Evolutionary conservation across 2,113 vertebrate genomes (phyloP).

Genomic region (pig (Sus scrofa)): T2T-Sscrofa CM000812.6:173879001-173879500

Average conservation of each 20-base stretch:
- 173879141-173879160: not conserved
- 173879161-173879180: constrained; percentile 35
- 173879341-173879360: not conserved
- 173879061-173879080: not conserved
- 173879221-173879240: not conserved
- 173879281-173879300: not conserved
- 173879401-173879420: constrained; percentile 30
- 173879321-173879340: not conserved
- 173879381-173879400: not conserved
- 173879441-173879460: constrained; percentile 6
- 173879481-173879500: constrained; percentile 43
- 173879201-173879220: not conserved
- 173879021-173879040: not conserved
- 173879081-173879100: not conserved
- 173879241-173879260: not conserved
- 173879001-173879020: not conserved
- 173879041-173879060: constrained; percentile 13
- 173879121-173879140: not conserved
- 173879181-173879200: not conserved
- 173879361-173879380: not conserved
- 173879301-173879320: not conserved
- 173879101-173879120: not conserved
- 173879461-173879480: not conserved
- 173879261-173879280: not conserved
- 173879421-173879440: constrained; percentile 43